Base-by-base conservation (phyloP, 92 coral and sea anemone species). In the Epizoanthus rinbou region DNA sequence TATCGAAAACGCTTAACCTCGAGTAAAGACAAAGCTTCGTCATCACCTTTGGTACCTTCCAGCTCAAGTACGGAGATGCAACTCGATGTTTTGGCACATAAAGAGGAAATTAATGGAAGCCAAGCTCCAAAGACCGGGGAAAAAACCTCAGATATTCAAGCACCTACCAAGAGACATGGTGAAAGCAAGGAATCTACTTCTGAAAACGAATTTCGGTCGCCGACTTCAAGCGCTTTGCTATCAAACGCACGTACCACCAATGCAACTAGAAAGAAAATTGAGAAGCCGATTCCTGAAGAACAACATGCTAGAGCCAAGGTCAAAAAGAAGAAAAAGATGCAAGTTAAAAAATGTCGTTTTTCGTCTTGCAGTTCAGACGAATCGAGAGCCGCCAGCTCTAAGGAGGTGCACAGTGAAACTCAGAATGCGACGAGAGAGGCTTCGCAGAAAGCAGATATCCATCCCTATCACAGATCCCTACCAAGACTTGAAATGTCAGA, bases 291-390 rank as follows among this genome's bases (percentile, higher is more conserved):
- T 71, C 8, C 35, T 47, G 57, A 17, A 71, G 58, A 3, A 41
- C 57, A 45, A 18, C 57, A 41, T 47, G 58, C 35, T 35, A 64
- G 57, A 1, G 6, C 33, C 50, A 41, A 71, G 28, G 4, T 45
- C 33, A 71, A 71, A 45, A 71, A 41, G 57, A 71, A 71, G 76
- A 45, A 71, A 28, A 67, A 28, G 3, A 45, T 16, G 37, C 43
- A 41, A 15, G 15, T 53, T 45, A 28, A 15, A 6, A 67, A 33
- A 33, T 28, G 57, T 6, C n/a, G 4, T 19, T 71, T 71, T 24
- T 24, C 8, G 21, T 22, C 57, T 18, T 24, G 50, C 35, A 47
- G 50, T 45, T 41, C 57, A 33, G 57, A 71, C 3, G 50, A 21
- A 39, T 71, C 37, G 11, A 71, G 17, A n/a, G 31, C 19, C 18